Base-by-base conservation (phyloP, 2,888 invertebrate genomes). In the Arrhopalites spinosus region DNA sequence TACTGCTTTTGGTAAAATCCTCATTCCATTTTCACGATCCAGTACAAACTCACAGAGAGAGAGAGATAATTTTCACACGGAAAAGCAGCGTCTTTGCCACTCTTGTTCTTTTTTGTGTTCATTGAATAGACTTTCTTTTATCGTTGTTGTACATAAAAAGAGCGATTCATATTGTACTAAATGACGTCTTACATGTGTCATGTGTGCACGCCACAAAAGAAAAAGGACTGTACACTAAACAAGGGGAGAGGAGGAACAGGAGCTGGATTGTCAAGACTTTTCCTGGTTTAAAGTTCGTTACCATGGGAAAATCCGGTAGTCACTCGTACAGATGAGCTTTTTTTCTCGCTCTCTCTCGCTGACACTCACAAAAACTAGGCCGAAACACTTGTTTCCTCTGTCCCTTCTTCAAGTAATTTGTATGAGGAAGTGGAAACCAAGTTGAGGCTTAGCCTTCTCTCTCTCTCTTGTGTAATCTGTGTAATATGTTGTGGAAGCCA, bases 331-430 rank as follows among this genome's bases (percentile, higher is more conserved):
- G 5, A 7, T 3, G 36, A 36, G 36, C 11, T 11, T 36, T 36
- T 36, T n/a, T n/a, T n/a, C n/a, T n/a, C n/a, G n/a, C n/a, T n/a
- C n/a, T n/a, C n/a, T n/a, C n/a, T n/a, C n/a, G 11, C 5, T 36
- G 36, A 36, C 36, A 36, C 36, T 36, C 36, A 68, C n/a, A 30
- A 50, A 73, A 73, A 72, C 61, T 63, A 73, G 73, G 47, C 47
- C 63, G 64, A 73, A 73, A 77, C 77, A 77, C 77, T 77, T 77
- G 77, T 74, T 77, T 77, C 77, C 77, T 77, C 68, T 71, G 27
- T 50, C 61, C 68, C 61, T 63, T 63, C 53, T 36, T 36, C 45
- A 61, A 43, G 36, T 64, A 71, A 75, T 75, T 75, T 72, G 72
- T 66, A 75, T 17, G 66, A 66, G 67, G 70, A 75, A 75, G 75